Base-by-base conservation (phyloP, 2,113 vertebrate species). In the Mesocricetus auratus region DNA sequence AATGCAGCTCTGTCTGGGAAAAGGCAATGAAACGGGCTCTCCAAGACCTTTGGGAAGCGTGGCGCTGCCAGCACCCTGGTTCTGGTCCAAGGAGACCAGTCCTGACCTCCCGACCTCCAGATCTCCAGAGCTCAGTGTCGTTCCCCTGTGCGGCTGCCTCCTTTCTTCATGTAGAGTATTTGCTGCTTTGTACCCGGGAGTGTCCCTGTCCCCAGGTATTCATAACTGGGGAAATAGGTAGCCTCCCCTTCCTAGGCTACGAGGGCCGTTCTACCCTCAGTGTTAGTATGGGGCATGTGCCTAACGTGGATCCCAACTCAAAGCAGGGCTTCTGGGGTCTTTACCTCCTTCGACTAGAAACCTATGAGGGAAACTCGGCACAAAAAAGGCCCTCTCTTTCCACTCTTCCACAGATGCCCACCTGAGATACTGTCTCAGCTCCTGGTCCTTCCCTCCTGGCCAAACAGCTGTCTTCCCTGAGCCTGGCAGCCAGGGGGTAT, bases 61-160 rank as follows among this genome's bases (percentile, higher is more conserved):
- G 0, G 53, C 47, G 12, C 12, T 91, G 83, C 78, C 62, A 47
- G 7, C 47, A 17, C 12, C 10, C 26, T 66, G 86, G 64, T 64
- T 95, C 86, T 62, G 62, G 53, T 75, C 58, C 78, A 91, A 50
- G 66, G 82, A 95, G 71, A 78, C 85, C 64, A 26, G 71, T 69
- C 87, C 77, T 85, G 69, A 42, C 83, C 47, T 90, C 89, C 66
- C 42, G 50, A 45, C 85, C 69, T 88, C 71, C 42, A 79, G 62
- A 69, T 60, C 53, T 74, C 1, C 89, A 58, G 73, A 85, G 71
- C 26, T 64, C 2, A n/a, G 3, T 71, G 71, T 24, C 36, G 9
- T 7, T 16, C 36, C 64, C 39, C 26, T 4, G 5, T 5, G 1
- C 6, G 0, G 29, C n/a, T 36, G 56, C 60, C 64, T 91, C 36